Evolutionary conservation across 2,113 vertebrate species (phyloP).

Genomic region (Stegostoma tigrinum): DNA sequence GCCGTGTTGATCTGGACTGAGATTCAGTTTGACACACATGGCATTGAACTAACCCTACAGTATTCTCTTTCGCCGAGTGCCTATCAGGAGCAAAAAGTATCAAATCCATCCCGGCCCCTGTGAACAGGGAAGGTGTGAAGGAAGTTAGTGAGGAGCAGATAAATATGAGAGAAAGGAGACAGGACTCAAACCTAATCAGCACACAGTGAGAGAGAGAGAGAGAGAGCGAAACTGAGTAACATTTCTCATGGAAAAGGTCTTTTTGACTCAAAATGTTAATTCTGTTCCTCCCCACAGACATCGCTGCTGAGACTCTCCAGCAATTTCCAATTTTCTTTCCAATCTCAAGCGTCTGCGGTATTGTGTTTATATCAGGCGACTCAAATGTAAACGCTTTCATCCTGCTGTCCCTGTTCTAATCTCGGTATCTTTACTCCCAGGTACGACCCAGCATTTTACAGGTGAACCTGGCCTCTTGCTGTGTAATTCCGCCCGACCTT

Average conservation of each 20-base stretch:
- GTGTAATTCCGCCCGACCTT: constrained; percentile 95
- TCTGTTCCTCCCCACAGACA: too few species aligned
- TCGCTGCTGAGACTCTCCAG: background rate
- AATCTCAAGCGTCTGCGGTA: too few species aligned
- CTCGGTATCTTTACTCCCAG: constrained; percentile 47
- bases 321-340: too few species aligned
- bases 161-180: too few species aligned
- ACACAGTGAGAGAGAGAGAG: too few species aligned
- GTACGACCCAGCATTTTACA: constrained; percentile 96
- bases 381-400: background rate
- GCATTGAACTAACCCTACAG: background rate
- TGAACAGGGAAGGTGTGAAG: background rate
- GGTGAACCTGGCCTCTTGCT: constrained; percentile 95
- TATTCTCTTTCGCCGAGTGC: background rate
- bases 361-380: too few species aligned
- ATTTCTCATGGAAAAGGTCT: too few species aligned
- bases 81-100: background rate
- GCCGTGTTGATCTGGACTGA: background rate
- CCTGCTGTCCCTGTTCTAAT: background rate
- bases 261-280: too few species aligned
- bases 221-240: too few species aligned
- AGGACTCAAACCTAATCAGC: background rate
- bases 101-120: background rate
- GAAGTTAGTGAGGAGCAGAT: background rate
- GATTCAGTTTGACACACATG: background rate